Percentiles rank a stretch among this genome's conserved stretches.
Conservation (phyloP, 2,888 invertebrate species). For the Chrysolina americana region DNA sequence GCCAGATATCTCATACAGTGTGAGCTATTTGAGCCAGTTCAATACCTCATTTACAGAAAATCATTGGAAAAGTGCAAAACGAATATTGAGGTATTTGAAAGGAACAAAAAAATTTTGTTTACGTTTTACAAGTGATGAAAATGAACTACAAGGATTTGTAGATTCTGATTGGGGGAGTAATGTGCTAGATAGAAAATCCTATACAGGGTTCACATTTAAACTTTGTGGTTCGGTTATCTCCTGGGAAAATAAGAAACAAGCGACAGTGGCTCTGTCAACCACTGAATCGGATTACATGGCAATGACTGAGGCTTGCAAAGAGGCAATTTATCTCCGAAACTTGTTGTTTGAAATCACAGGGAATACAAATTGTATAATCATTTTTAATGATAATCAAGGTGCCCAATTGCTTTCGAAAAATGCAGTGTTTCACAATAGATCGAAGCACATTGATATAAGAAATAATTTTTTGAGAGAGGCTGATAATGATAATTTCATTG, state of each 20-base stretch:
- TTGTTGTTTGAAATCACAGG: background rate
- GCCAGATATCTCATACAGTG: constrained; percentile 50
- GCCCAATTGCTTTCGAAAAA: background rate
- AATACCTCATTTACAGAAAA: constrained; percentile 40
- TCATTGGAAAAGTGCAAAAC: constrained; percentile 46
- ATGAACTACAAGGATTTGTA: too few relatives aligned
- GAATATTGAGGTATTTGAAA: constrained; percentile 35
- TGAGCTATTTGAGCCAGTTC: constrained; percentile 50
- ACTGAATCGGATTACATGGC: constrained; percentile 59
- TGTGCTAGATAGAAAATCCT: too few relatives aligned
- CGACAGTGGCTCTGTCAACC: too few relatives aligned
- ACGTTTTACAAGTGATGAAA: too few relatives aligned
- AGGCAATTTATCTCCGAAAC: constrained; percentile 43
- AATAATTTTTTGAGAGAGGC: background rate
- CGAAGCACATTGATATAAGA: background rate
- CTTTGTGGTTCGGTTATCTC: constrained; percentile 17
- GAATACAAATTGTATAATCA: background rate
- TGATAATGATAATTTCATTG: background rate
- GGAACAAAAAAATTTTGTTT: constrained; percentile 35
- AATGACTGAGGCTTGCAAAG: constrained; percentile 53
- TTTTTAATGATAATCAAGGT: background rate
- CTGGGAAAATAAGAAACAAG: background rate
- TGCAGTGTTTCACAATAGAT: background rate
- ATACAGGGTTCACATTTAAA: too few relatives aligned
- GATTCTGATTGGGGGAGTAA: too few relatives aligned